Evolutionary conservation across 2,797 vertebrate genomes (phyloP).

Genomic region (Eupleurogrammus muticus): DNA sequence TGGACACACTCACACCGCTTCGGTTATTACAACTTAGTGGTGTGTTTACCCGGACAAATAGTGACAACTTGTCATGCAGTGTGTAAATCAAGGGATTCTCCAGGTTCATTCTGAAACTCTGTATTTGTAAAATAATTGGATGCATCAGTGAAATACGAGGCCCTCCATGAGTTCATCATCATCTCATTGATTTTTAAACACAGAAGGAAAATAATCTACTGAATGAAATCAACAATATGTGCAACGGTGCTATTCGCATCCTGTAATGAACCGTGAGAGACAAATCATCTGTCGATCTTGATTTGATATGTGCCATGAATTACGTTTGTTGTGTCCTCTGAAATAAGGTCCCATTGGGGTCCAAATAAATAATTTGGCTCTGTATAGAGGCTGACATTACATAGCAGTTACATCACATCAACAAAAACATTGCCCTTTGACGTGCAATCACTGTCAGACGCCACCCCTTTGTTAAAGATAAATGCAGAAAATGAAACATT

Average conservation of each 20-base stretch:
- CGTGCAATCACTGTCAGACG: not conserved
- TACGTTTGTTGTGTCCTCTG: too few species aligned
- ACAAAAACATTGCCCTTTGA: conserved; percentile 9
- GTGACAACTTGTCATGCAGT: not conserved
- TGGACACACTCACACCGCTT: conserved; percentile 43
- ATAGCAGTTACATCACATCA: conserved; percentile 20
- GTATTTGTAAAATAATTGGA: conserved; percentile 29
- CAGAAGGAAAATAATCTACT: not conserved
- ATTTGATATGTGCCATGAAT: too few species aligned
- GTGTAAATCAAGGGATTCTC: conserved; percentile 9
- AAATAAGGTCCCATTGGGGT: too few species aligned
- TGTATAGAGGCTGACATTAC: conserved; percentile 3
- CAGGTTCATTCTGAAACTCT: not conserved
- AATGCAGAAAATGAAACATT: conserved; percentile 7
- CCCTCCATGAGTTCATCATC: not conserved
- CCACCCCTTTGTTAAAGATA: conserved; percentile 8
- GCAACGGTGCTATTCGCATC: not conserved
- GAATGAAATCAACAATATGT: conserved; percentile 8
- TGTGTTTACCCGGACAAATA: not conserved
- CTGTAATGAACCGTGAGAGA: too few species aligned
- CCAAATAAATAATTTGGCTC: too few species aligned
- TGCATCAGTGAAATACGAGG: not conserved
- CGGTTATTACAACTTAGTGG: conserved; percentile 10
- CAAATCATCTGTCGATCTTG: too few species aligned
- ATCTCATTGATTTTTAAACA: conserved; percentile 4